Evolutionary conservation across 2,113 vertebrate species (phyloP), one percentile per base, ranked within the genome.

Genomic region (Anthoscopus minutus): DNA sequence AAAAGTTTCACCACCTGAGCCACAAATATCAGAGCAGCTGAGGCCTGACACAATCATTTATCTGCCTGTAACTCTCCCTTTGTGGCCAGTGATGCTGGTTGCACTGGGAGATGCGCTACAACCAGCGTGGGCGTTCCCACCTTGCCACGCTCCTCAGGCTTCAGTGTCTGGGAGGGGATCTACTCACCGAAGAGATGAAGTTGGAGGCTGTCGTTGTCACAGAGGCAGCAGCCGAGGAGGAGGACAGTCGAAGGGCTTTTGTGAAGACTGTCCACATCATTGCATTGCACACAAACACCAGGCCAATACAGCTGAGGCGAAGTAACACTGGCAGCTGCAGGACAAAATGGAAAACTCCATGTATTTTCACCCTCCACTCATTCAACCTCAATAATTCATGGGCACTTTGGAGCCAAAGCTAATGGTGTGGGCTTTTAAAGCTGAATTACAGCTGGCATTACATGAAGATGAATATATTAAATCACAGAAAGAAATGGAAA

Each of bases 221-320:
- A 73, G 99, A 99, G 48, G 98, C 98, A 60, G 97, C 45, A 42
- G 99, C 98, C 0, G 99, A 99, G 92, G 99, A 99, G 69, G 98
- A 98, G 65, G 98, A 99, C 89, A 98, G 98, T 83, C 98, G 98
- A 96, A 99, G 98, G 23, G 99, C 99, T 95, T 98, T 99, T 47
- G 98, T 98, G 45, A 99, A 99, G 96, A 99, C 98, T 3, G 98
- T 99, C 99, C 99, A 99, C 99, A 99, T 99, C 96, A 99, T 97
- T 38, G 98, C 98, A 31, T 98, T 99, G 97, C 98, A 98, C 24
- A 92, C 97, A 23, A 99, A 98, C 81, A 98, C 98, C 96, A 98
- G 86, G 11, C 98, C 96, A 2, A 98, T 82, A 22, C 98, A 98
- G 57, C 97, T 67, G 47, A 98, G 22, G 60, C 98, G 97, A 53